A percentile compares a stretch with the other conserved stretches of the same genome.
Evolutionary conservation across 2,113 vertebrate species (phyloP).

Genomic region (Anoura caudifer): DNA sequence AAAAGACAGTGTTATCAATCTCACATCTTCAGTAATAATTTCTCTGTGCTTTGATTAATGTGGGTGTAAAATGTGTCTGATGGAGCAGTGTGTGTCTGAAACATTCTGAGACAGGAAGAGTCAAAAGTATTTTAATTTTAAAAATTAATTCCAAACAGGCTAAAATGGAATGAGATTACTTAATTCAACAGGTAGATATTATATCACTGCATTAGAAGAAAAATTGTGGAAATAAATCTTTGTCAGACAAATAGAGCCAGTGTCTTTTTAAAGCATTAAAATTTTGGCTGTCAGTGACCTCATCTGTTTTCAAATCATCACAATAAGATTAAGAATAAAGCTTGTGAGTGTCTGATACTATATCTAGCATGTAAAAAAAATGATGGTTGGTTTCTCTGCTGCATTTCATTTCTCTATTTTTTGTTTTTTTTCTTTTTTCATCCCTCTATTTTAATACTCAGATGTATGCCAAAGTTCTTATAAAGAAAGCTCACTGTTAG

Average conservation of each 20-base stretch:
- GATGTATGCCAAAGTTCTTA: slow-evolving; percentile 2
- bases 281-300: neutral
- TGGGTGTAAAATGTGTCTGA: slow-evolving; percentile 65
- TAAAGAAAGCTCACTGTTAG: slow-evolving; percentile 14
- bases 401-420: neutral
- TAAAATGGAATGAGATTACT: slow-evolving; percentile 13
- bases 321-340: slow-evolving; percentile 1
- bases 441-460: slow-evolving; percentile 21
- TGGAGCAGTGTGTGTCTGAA: slow-evolving; percentile 59
- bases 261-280: slow-evolving; percentile 37
- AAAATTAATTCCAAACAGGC: slow-evolving; percentile 50
- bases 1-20: slow-evolving; percentile 52
- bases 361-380: neutral
- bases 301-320: slow-evolving; percentile 23
- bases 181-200: slow-evolving; percentile 1
- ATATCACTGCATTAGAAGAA: slow-evolving; percentile 28
- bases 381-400: neutral
- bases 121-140: slow-evolving; percentile 58
- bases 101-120: slow-evolving; percentile 50
- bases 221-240: slow-evolving; percentile 20
- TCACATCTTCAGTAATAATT: slow-evolving; percentile 55
- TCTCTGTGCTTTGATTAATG: slow-evolving; percentile 69
- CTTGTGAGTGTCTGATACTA: neutral
- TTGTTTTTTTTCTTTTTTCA: neutral
- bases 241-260: neutral